Evolutionary conservation across 2,888 invertebrate genomes (phyloP).

Genomic region (Drosophila kuntzei): DNA sequence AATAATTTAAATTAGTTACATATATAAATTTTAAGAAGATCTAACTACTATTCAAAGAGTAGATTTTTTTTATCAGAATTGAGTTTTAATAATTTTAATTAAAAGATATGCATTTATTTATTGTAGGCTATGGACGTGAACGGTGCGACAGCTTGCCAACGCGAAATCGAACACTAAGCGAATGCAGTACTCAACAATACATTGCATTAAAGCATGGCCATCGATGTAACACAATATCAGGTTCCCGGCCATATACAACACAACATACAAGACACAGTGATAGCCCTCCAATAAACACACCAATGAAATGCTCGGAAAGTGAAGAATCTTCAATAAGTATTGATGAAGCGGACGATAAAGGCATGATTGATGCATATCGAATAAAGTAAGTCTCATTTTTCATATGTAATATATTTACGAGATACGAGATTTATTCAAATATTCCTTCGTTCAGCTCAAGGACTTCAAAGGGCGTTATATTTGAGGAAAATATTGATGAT

Average conservation of each 20-base stretch:
- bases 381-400: conserved; percentile 73
- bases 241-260: conserved; percentile 85
- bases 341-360: conserved; percentile 88
- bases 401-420: background rate
- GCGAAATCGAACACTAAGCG: conserved; percentile 89
- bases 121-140: conserved; percentile 86
- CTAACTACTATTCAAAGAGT: no score
- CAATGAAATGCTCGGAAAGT: conserved; percentile 89
- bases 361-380: conserved; percentile 73
- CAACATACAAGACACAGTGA: conserved; percentile 78
- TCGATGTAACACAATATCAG: conserved; percentile 85
- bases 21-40: no score
- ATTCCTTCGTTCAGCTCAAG: conserved; percentile 60
- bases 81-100: background rate
- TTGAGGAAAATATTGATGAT: conserved; percentile 88
- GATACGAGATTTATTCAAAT: background rate
- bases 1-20: no score
- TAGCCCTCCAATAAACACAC: conserved; percentile 86
- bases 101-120: background rate
- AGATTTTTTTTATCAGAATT: no score
- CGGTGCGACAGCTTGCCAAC: conserved; percentile 93
- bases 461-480: conserved; percentile 86
- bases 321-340: conserved; percentile 90
- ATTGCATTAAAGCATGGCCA: conserved; percentile 84
- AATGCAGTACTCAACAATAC: conserved; percentile 86